Base-by-base conservation (phyloP, 2,113 vertebrate genomes). In the Talpa occidentalis region DNA sequence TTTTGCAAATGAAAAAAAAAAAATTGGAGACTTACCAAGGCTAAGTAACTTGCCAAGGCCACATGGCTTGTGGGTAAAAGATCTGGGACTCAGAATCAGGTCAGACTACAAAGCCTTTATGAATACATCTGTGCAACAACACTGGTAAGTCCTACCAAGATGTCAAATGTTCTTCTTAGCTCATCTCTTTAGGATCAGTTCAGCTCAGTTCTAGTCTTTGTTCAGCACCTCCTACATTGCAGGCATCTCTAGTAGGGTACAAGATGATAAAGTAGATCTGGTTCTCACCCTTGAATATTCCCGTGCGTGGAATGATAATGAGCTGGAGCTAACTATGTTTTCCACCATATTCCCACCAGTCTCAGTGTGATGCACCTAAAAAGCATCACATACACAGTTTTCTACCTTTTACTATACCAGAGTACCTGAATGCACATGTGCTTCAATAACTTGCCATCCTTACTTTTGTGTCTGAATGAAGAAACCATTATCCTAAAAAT, bases 401-500 rank as follows among this genome's bases (percentile, higher is more conserved):
- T 62, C 3, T 35, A 32, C 56, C 42, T 67, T 79, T 67, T 44
- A 69, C 35, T n/a, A 10, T 5, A 47, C 6, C 5, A 19, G 24
- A 88, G 24, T 42, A 81, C 10, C 28, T 64, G 15, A 72, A 30
- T 10, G 24, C 14, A 16, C 35, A 4, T 8, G 0, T 92, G 83
- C 94, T 90, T 95, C 80, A 73, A n/a, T 30, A 93, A 21, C 28
- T 9, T 77, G 67, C 80, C 42, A 95, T 67, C 42, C 67, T 89
- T 60, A 52, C 69, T 90, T 94, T 70, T 85, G 91, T 88, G 90
- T 84, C 73, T 90, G 47, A 98, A 96, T 67, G 90, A 84, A 91
- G 44, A 87, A 74, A 40, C 30, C 72, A 70, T 94, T 88, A 76
- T 80, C 42, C 56, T 67, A 83, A 83, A 98, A 96, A 89, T 90